These are phyloP conservation scores for Coleophora deauratella DNA, from an alignment of 2,888 invertebrate species.

Conservation along the genomic window DNA sequence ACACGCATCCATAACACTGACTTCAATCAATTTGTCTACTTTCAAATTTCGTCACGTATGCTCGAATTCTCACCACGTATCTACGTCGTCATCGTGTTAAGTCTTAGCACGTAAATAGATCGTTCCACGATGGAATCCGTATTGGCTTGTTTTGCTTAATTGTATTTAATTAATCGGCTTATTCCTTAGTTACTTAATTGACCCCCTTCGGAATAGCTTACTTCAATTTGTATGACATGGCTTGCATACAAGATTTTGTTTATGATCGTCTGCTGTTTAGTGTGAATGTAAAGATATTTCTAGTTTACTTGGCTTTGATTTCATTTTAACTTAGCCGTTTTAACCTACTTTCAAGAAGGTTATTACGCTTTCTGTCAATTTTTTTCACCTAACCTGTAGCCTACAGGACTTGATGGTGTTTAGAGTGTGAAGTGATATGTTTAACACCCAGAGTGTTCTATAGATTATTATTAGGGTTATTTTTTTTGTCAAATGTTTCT, in stretches of 20 bases:
- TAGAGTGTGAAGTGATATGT: no score
- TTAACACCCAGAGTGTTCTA: no score
- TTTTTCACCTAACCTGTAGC: no score
- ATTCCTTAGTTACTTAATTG: conserved; percentile 26
- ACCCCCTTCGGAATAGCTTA: conserved; percentile 10
- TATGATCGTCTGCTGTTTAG: neutral
- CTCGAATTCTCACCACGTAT: conserved; percentile 31
- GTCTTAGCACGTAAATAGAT: conserved; percentile 48
- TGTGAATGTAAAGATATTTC: no score
- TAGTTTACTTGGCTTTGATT: no score
- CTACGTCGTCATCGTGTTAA: conserved; percentile 17
- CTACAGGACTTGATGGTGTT: no score
- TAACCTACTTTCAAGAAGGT: no score
- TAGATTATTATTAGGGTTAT: no score
- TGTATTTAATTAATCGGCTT: conserved; percentile 42
- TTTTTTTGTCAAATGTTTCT: no score
- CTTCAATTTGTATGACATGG: conserved; percentile 1
- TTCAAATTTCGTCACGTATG: conserved; percentile 33
- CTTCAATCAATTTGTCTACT: conserved; percentile 6
- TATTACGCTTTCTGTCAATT: no score
- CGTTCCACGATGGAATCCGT: conserved; percentile 31
- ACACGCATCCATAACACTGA: neutral
- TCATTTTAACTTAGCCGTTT: no score
- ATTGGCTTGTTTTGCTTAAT: conserved; percentile 45
- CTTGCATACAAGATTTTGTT: conserved; percentile 3